Base-by-base conservation (phyloP, 2,888 invertebrate genomes). In the Sesamia inferens region DNA sequence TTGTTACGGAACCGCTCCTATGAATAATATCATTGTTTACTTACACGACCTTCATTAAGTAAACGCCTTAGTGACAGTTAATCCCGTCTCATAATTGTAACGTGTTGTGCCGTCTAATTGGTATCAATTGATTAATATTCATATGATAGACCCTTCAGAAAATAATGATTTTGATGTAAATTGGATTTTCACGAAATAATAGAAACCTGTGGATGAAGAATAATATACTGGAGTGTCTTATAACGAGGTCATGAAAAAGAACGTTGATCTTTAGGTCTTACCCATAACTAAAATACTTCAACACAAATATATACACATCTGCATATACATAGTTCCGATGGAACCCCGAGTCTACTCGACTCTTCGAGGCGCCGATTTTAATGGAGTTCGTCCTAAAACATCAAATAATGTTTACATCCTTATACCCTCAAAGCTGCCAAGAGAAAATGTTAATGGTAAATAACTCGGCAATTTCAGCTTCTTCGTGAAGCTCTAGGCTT, bases 381-480 rank as follows among this genome's bases (percentile, higher is more conserved):
- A 92, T 91, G 90, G 90, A 86, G 73, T 81, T 82, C 74, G 89
- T 90, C 92, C 92, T 92, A 92, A 92, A 91, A 91, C 81, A 92
- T 88, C 92, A 91, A 88, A 85, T 83, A 76, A 78, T 87, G 84
- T 89, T 87, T 87, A 84, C 84, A 84, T 80, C 82, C 73, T 78
- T 70, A 78, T 68, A 73, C 68, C 75, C 78, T 39, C 16, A 61
- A 24, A 70, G 75, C 63, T 74, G 64, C 51, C 65, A 51, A 69
- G 47, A 57, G 54, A 70, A 68, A 48, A 72, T 65, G 59, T 51
- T 68, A 79, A 57, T 61, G 67, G 66, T 71, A 81, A 81, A 77
- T 81, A 71, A 64, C 57, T 81, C 31, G 39, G 54, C 24, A 61
- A 55, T 61, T 57, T 51, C n/a, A 13, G 24, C 47, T 48, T 64